A percentile compares a stretch with the other conserved stretches of the same genome.
Conservation (phyloP, 2,113 vertebrate genomes). For the Bos javanicus region DNA sequence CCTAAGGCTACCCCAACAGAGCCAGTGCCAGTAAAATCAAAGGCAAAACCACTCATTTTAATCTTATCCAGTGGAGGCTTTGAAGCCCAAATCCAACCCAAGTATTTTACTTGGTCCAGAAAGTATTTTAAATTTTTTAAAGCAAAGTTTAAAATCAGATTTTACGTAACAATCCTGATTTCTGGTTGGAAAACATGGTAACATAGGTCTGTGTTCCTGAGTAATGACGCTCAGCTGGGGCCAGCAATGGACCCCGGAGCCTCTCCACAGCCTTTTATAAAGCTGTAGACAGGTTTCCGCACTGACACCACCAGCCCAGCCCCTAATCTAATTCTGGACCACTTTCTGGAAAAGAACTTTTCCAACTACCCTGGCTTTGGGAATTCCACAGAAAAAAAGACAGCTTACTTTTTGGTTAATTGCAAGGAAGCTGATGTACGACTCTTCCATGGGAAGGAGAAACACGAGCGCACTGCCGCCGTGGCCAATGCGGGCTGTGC, state of each 20-base stretch:
- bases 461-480: slow-evolving; percentile 92
- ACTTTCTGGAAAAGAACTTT: neutral
- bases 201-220: neutral
- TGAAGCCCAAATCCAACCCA: neutral
- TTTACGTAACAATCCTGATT: neutral
- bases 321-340: neutral
- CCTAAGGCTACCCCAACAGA: neutral
- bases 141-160: neutral
- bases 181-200: neutral
- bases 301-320: neutral
- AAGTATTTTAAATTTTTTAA: neutral
- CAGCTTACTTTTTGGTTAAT: slow-evolving; percentile 95
- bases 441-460: slow-evolving; percentile 96
- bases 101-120: neutral
- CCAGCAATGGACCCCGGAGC: neutral
- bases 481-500: slow-evolving; percentile 93
- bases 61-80: neutral
- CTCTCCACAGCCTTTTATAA: neutral
- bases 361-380: neutral
- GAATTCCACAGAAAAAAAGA: accelerated
- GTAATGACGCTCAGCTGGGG: neutral
- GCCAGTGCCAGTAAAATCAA: neutral
- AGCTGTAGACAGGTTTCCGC: accelerated
- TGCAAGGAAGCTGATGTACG: slow-evolving; percentile 91
- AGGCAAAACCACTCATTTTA: neutral